Conservation (phyloP, 2,797 vertebrate genomes). For the Aphelocoma californica region DNA sequence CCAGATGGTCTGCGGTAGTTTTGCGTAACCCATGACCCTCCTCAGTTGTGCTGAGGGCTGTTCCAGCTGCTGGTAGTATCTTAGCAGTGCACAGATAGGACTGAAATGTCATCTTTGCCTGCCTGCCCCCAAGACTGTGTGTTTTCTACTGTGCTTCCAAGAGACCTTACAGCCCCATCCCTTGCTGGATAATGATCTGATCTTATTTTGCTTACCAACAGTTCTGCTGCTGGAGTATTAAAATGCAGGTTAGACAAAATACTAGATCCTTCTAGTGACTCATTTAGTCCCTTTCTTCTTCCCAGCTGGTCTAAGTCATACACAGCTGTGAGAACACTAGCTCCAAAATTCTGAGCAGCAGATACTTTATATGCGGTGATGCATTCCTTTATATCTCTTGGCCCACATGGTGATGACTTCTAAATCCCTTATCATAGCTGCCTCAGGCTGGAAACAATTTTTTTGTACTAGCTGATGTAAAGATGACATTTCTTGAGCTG, state of each 20-base stretch:
- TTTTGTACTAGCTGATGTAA: slow-evolving; percentile 25
- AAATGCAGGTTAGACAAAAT: slow-evolving; percentile 20
- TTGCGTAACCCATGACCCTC: not conserved
- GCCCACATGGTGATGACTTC: slow-evolving; percentile 1
- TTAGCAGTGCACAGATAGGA: not conserved
- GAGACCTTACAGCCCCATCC: not conserved
- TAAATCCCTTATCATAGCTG: slow-evolving; percentile 62
- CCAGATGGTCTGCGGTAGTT: not conserved
- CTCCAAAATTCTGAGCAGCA: not conserved
- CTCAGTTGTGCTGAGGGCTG: not conserved
- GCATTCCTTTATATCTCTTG: not conserved
- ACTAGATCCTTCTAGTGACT: not conserved
- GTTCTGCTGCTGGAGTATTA: not conserved
- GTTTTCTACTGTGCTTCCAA: not conserved
- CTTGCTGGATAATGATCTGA: not conserved
- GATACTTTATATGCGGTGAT: not conserved
- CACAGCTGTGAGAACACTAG: slow-evolving; percentile 26
- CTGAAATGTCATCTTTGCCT: not conserved
- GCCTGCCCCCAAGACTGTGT: not conserved
- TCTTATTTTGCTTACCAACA: not conserved
- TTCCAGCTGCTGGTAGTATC: not conserved
- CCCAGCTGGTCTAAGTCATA: not conserved
- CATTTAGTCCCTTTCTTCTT: not conserved
- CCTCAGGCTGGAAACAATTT: slow-evolving; percentile 54
- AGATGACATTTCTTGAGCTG: slow-evolving; percentile 64